Conservation (phyloP, 2,113 vertebrate species). For the Sylvilagus bachmani region DNA sequence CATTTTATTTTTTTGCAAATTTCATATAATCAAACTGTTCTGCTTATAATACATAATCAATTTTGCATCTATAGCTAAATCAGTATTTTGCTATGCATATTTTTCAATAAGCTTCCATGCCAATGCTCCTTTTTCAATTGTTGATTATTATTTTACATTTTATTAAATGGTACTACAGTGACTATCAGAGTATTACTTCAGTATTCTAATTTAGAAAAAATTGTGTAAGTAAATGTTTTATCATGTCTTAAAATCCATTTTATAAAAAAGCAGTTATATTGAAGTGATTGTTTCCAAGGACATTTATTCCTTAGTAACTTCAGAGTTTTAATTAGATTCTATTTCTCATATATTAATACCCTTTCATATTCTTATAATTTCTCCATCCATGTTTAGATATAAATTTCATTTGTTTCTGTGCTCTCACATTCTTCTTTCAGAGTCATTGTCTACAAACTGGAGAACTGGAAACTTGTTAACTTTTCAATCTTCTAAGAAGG, state of each 20-base stretch:
- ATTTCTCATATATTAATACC: conserved; percentile 43
- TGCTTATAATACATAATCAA: not conserved
- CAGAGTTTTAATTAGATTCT: conserved; percentile 6
- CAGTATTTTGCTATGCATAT: not conserved
- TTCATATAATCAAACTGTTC: not conserved
- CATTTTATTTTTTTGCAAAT: conserved; percentile 1
- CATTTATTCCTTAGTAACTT: conserved; percentile 3
- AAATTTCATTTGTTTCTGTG: conserved; percentile 10
- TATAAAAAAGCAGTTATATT: conserved; percentile 20
- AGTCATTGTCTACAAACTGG: not conserved
- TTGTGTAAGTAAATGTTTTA: conserved; percentile 7
- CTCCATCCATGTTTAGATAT: not conserved
- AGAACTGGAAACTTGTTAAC: not conserved
- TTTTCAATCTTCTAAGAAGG: not conserved
- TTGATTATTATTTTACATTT: conserved; percentile 24
- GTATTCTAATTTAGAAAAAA: not conserved
- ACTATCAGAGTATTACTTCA: not conserved
- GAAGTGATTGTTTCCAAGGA: conserved; percentile 17
- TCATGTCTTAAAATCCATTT: not conserved
- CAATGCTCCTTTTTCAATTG: not conserved
- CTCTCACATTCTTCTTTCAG: not conserved
- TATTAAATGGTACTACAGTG: not conserved
- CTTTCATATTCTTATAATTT: not conserved
- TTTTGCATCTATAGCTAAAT: conserved; percentile 17
- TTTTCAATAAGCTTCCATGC: not conserved